Evolutionary conservation across 1,140 invertebrate genomes (phyloP).

Genomic region (Drosophila athabasca): DNA sequence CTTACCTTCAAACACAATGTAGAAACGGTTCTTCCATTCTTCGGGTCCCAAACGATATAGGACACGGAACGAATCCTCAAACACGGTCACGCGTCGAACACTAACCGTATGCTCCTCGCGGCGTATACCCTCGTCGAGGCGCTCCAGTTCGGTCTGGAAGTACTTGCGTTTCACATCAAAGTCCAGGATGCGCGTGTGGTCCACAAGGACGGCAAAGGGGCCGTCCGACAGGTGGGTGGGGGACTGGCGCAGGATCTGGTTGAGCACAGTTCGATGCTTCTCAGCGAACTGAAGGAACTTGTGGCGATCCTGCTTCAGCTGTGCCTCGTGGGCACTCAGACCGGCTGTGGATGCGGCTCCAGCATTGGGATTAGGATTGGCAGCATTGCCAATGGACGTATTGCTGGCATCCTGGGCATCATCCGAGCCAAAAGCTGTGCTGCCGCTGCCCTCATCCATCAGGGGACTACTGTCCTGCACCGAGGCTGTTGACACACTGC

Average conservation of each 20-base stretch:
- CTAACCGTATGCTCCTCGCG: constrained; percentile 96
- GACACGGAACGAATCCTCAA: constrained; percentile 96
- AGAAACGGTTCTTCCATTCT: constrained; percentile 97
- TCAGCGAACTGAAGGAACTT: constrained; percentile 95
- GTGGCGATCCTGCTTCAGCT: constrained; percentile 85
- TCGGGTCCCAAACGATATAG: constrained; percentile 92
- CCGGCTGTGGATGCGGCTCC: background rate
- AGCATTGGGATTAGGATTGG: too few relatives aligned
- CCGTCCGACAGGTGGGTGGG: constrained; percentile 93
- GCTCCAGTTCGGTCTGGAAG: constrained; percentile 94
- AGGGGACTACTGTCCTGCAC: constrained; percentile 19
- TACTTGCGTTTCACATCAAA: constrained; percentile 97
- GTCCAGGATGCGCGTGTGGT: constrained; percentile 94
- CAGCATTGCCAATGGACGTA: too few relatives aligned
- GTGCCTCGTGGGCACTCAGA: constrained; percentile 57
- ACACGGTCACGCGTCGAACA: constrained; percentile 93
- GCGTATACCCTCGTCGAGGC: constrained; percentile 91
- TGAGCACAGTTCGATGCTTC: constrained; percentile 94
- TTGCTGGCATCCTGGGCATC: too few relatives aligned
- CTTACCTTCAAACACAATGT: constrained; percentile 96
- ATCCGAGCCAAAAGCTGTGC: background rate
- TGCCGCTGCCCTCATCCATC: constrained; percentile 35
- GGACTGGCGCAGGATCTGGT: constrained; percentile 95
- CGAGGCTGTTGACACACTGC: too few relatives aligned
- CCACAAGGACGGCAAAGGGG: constrained; percentile 94